Evolutionary conservation across 1,140 invertebrate species (phyloP), one percentile per base, ranked within the genome.

Genomic region (Aphelenchoides besseyi): DNA sequence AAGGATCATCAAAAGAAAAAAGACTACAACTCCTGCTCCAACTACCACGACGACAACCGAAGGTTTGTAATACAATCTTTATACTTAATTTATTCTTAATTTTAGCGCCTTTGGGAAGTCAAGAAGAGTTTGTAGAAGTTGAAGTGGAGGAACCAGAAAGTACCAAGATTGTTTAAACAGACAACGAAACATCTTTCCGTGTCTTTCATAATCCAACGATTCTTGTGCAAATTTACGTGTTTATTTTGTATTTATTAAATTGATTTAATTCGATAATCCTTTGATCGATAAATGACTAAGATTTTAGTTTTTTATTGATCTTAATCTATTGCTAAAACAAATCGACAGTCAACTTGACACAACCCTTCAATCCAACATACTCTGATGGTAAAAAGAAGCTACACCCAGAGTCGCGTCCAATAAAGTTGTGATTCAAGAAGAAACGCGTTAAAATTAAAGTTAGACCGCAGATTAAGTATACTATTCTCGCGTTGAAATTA

Each of bases 11-110:
- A 69, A 68, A 70, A 18, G 55, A 5, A n/a, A 69, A 26, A 74
- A 63, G 53, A 41, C 33, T n/a, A 73, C 16, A 12, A 73, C 70
- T 37, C 63, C 70, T 71, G 61, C 70, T 16, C 16, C 68, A 69
- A 35, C n/a, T 1, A 16, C 70, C 9, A 71, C 67, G 16, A 71
- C 67, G 23, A 69, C 68, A 71, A 33, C 62, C 41, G 41, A 48
- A 48, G 41, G 41, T 48, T 48, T 48, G 41, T 23, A n/a, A n/a
- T n/a, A n/a, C n/a, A n/a, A n/a, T n/a, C n/a, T n/a, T 12, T 48
- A 23, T 16, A 48, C 23, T 23, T 23, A 12, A 48, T 12, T 23
- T 23, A 48, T 48, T 48, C 41, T 48, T 48, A 12, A 23, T 48
- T 48, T 48, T 23, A 48, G 41, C 41, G 12, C 41, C 41, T 12